Evolutionary conservation across 2,113 vertebrate species (phyloP), one percentile per base, ranked within the genome.

Genomic region (Sinocyclocheilus anshuiensis): DNA sequence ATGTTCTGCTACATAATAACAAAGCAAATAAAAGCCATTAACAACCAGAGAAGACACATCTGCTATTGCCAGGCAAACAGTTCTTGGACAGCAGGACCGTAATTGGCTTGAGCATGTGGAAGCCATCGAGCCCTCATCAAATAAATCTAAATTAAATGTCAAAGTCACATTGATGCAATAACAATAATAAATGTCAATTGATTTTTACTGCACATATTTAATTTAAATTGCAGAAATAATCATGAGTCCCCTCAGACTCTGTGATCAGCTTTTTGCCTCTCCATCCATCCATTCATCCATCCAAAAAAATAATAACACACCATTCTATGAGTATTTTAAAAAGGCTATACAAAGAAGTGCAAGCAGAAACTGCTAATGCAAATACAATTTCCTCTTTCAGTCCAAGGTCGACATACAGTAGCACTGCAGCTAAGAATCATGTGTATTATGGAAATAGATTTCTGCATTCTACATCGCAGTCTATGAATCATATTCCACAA

Each of bases 81-180:
- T 9, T 55, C 11, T 55, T 0, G 39, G 39, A 65, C 79, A 65
- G 55, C 33, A 59, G 77, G 33, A 15, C 0, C 11, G 7, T 26
- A 20, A 82, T 53, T 53, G 65, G 26, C 10, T 18, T 65, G 36
- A 45, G 22, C 59, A 26, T 16, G 8, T 39, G 57, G 24, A 42
- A 63, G 18, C 80, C 61, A 22, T 1, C 7, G 10, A 48, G 15
- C 53, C 45, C 16, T 29, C 16, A 33, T 36, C 16, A 67, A 82
- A 82, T 82, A 50, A 22, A 82, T 71, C 45, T 29, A 22, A 82
- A 69, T 82, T 50, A 69, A 82, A 53, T 18, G 80, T 24, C 39
- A 29, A 48, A 71, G 61, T 53, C 80, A 50, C 16, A 82, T 53
- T 82, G 22, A 82, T 71, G 71, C 24, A 82, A 82, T 15, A 69